Conservation (phyloP, 2,797 vertebrate species). For the Neopelma chrysocephalum region DNA sequence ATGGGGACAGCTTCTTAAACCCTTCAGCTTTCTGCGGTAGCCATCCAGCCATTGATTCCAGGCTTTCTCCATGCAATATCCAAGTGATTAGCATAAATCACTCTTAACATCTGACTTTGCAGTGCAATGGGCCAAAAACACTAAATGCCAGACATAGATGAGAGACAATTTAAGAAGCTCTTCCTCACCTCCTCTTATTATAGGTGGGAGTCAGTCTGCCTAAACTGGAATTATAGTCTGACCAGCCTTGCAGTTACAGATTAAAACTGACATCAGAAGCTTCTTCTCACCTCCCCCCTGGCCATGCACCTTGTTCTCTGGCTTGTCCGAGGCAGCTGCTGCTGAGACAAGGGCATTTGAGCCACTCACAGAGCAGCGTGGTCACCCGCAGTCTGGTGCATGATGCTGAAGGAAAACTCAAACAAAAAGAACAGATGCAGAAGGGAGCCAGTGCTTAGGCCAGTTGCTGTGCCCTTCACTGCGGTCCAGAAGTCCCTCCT, state of each 20-base stretch:
- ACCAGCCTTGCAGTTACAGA: not conserved
- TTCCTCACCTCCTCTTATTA: not conserved
- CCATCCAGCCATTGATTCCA: not conserved
- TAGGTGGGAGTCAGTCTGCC: not conserved
- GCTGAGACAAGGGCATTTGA: not conserved
- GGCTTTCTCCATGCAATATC: not conserved
- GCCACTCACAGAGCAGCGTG: fast-evolving
- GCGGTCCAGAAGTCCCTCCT: fast-evolving
- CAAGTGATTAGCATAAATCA: fast-evolving
- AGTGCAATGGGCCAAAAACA: not conserved
- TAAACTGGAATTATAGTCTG: not conserved
- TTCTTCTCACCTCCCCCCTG: fast-evolving
- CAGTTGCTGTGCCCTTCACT: not conserved
- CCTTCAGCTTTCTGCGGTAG: not conserved
- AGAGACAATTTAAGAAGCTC: not conserved
- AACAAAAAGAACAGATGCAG: not conserved
- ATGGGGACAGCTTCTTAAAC: not conserved
- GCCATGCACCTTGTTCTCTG: not conserved
- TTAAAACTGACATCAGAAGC: not conserved
- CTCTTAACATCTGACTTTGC: not conserved
- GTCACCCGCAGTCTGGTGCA: not conserved
- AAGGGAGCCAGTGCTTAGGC: not conserved
- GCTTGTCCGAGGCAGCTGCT: fast-evolving
- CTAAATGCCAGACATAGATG: not conserved
- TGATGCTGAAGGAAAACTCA: not conserved